Evolutionary conservation across 2,797 vertebrate species (phyloP), one percentile per base, ranked within the genome.

Genomic region (Dendrocincla fuliginosa): DNA sequence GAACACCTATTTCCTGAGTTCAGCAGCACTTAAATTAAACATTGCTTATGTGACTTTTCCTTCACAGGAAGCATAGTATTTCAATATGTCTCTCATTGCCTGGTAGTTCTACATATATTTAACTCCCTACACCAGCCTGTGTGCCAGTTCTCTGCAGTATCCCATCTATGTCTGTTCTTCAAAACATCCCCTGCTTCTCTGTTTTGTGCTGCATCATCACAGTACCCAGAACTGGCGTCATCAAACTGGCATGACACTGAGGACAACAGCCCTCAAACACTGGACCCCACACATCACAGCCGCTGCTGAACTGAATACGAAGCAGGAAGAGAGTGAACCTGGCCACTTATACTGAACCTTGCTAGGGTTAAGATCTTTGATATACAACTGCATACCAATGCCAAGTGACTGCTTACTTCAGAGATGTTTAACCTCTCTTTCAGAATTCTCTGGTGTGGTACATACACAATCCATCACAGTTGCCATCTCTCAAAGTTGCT

Each of bases 1-100:
- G 81, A 95, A 63, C 39, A 86, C 16, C 47, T 86, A 75, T 70
- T 90, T 95, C 91, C 90, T 91, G 84, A 94, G 70, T 73, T 95
- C 90, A 95, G 91, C 91, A 86, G 56, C 70, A 37, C 79, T 86
- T 81, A 91, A 91, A 85, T 85, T 84, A 91, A 95, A 88, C 42
- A 41, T 41, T 57, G 69, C 61, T 93, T 84, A 81, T 3, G 15
- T 90, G 93, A 85, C 35, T 82, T 88, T 61, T 71, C 65, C 85
- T 57, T 77, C 82, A 73, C 44, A 76, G 67, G 59, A 89, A 67
- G 47, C 10, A 17, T n/a, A 75, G 55, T 16, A 3, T 91, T 95
- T 88, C 67, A 87, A 41, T n/a, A 30, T 79, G 70, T 84, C 37
- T 85, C 37, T 78, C 46, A 22, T 49, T 6, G 3, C 65, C 74